These are phyloP conservation scores for Zaprionus vittiger DNA, from an alignment of 1,140 invertebrate species.

Conservation along the genomic window DNA sequence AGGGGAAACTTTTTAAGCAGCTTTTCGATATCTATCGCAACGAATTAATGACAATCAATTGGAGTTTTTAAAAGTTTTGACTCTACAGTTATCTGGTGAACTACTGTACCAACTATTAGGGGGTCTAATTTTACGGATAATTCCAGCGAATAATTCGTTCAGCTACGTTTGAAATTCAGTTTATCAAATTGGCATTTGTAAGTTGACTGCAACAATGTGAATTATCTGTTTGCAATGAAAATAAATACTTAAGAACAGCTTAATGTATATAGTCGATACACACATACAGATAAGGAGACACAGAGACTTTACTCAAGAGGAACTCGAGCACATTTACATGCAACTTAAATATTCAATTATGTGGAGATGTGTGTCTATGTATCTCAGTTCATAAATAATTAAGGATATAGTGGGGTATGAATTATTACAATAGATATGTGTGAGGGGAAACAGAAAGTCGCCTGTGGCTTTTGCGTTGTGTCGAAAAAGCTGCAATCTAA, in stretches of 20 bases:
- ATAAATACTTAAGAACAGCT: slow-evolving; percentile 29
- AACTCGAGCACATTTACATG: slow-evolving; percentile 28
- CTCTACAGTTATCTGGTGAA: neutral
- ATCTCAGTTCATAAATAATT: slow-evolving; percentile 62
- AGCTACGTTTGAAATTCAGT: slow-evolving; percentile 25
- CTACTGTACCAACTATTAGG: neutral
- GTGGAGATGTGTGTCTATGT: slow-evolving; percentile 29
- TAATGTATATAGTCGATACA: slow-evolving; percentile 24
- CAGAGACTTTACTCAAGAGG: neutral
- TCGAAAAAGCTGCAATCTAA: slow-evolving; percentile 60
- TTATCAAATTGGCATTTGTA: slow-evolving; percentile 50
- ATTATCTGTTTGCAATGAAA: slow-evolving; percentile 43
- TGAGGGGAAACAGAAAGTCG: slow-evolving; percentile 7
- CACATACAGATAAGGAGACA: neutral
- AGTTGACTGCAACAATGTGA: slow-evolving; percentile 28
- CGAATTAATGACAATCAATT: slow-evolving; percentile 43
- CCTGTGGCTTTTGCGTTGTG: slow-evolving; percentile 22
- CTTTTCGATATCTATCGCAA: slow-evolving; percentile 45
- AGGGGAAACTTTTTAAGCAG: slow-evolving; percentile 59
- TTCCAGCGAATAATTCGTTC: slow-evolving; percentile 11
- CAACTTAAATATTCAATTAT: slow-evolving; percentile 78
- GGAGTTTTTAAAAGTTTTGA: slow-evolving; percentile 30
- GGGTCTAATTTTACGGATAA: neutral
- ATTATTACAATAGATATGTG: slow-evolving; percentile 55
- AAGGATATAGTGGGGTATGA: slow-evolving; percentile 50